These are phyloP conservation scores for Spilarctia lutea DNA, from an alignment of 2,888 invertebrate species.

Conservation along the genomic window DNA sequence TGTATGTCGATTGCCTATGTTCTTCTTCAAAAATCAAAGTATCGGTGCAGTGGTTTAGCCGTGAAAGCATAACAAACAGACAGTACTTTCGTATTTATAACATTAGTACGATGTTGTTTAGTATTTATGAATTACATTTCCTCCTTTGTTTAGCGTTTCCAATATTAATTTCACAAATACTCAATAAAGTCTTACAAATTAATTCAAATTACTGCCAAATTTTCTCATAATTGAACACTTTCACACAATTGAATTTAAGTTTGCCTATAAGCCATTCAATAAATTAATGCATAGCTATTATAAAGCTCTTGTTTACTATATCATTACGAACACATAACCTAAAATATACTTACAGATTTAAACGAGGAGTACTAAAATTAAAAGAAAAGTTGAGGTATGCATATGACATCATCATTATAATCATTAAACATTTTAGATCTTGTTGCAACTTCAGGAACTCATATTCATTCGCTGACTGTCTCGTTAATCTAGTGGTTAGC, in stretches of 20 bases:
- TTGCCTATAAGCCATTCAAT: background rate
- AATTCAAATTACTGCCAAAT: background rate
- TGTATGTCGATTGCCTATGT: no score
- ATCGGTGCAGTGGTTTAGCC: no score
- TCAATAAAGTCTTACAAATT: constrained; percentile 5
- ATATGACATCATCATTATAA: background rate
- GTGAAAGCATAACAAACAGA: no score
- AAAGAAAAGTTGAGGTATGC: background rate
- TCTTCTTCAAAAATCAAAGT: no score
- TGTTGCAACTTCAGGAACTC: background rate
- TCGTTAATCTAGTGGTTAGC: no score
- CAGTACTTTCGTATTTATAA: no score
- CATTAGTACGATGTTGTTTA: background rate
- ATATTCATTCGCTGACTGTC: background rate
- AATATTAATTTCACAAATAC: background rate
- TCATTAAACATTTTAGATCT: background rate
- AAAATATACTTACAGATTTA: background rate
- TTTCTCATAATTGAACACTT: background rate
- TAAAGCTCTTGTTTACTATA: background rate
- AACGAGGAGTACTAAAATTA: background rate
- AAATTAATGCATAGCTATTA: background rate
- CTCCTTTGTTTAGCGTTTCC: background rate
- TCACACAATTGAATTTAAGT: background rate
- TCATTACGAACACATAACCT: background rate
- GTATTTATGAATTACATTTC: background rate